Percentiles rank a stretch among this genome's conserved stretches.
Conservation (phyloP, 1,140 invertebrate genomes). For the Bombus huntii region DNA sequence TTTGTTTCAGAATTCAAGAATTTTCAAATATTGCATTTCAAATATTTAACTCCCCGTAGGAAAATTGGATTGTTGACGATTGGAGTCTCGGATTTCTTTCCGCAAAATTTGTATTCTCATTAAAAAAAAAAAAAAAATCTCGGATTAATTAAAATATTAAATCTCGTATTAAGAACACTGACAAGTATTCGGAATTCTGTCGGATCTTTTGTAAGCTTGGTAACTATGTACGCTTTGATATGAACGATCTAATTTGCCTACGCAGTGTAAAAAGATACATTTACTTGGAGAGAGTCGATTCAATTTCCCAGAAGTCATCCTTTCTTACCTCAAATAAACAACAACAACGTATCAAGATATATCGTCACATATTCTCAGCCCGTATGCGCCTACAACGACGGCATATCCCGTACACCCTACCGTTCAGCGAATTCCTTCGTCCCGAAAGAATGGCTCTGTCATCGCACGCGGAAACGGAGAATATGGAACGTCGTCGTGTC, state of each 20-base stretch:
- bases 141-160: no score
- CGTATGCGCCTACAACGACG: background rate
- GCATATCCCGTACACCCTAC: slow-evolving; percentile 5
- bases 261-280: background rate
- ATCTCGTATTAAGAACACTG: background rate
- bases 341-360: slow-evolving; percentile 1
- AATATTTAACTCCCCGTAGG: background rate
- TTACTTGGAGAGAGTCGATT: no score
- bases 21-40: background rate
- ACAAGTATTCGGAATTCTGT: no score
- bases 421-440: slow-evolving; percentile 55
- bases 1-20: background rate
- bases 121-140: background rate
- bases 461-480: slow-evolving; percentile 50
- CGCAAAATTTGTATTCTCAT: background rate
- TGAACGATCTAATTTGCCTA: background rate
- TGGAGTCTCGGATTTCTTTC: background rate
- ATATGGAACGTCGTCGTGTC: slow-evolving; percentile 60
- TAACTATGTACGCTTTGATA: background rate
- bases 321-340: background rate
- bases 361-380: background rate
- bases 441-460: slow-evolving; percentile 23
- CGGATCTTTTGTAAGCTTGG: background rate
- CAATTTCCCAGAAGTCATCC: background rate
- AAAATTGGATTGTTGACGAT: background rate